phyloP scores from a whole-genome alignment of 2,888 invertebrate genomes.

The Vesta saturnalis region DNA sequence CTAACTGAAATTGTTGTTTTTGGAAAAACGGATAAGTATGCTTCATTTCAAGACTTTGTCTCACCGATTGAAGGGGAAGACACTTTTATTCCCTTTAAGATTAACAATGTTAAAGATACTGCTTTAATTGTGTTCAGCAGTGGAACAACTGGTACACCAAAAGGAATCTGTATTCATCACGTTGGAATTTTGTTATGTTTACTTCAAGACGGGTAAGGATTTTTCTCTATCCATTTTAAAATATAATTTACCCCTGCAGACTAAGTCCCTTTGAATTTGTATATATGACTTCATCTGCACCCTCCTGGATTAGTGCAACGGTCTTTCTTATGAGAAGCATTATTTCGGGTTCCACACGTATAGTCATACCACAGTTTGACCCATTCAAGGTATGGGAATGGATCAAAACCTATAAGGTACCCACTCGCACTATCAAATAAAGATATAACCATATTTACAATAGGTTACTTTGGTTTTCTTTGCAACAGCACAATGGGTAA shows the following conservation, averaged over 20 bases:
- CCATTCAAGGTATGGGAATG: slow-evolving; percentile 47
- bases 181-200: slow-evolving; percentile 27
- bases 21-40: slow-evolving; percentile 44
- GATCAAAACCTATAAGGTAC: slow-evolving; percentile 52
- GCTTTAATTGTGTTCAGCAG: slow-evolving; percentile 46
- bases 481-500: slow-evolving; percentile 49
- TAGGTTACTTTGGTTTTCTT: slow-evolving; percentile 49
- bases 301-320: slow-evolving; percentile 55
- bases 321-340: slow-evolving; percentile 40
- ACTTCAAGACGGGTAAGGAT: too few relatives aligned
- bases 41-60: slow-evolving; percentile 44
- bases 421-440: too few relatives aligned
- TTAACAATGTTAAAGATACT: slow-evolving; percentile 36
- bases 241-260: too few relatives aligned
- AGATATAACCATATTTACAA: too few relatives aligned
- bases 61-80: slow-evolving; percentile 41
- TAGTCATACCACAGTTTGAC: slow-evolving; percentile 47
- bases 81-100: slow-evolving; percentile 39
- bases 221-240: too few relatives aligned
- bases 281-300: slow-evolving; percentile 49
- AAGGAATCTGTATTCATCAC: slow-evolving; percentile 46
- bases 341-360: slow-evolving; percentile 46
- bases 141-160: slow-evolving; percentile 47
- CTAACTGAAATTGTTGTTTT: slow-evolving; percentile 51
- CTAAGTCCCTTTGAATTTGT: too few relatives aligned